Conservation (phyloP, 2,888 invertebrate genomes). For the Aelia acuminata region DNA sequence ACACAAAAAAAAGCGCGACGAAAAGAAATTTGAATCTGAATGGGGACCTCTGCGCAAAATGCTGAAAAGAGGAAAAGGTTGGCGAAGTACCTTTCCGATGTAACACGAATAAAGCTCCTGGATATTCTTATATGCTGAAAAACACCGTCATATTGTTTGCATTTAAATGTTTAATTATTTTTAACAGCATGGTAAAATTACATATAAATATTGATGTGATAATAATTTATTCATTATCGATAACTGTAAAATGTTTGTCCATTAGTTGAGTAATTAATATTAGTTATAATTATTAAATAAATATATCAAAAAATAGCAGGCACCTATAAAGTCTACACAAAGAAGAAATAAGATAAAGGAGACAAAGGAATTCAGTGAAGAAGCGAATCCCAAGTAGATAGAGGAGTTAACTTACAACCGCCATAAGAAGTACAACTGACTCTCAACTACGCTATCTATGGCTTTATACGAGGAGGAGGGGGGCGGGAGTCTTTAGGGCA, state of each 20-base stretch:
- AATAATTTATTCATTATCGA: too few relatives aligned
- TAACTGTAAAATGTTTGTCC: too few relatives aligned
- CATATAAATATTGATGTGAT: too few relatives aligned
- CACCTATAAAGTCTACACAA: not conserved
- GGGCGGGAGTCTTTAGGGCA: not conserved
- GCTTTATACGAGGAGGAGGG: not conserved
- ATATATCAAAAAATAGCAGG: not conserved
- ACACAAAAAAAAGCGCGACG: not conserved
- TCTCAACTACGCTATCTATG: not conserved
- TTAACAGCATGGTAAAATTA: not conserved
- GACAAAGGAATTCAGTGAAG: constrained; percentile 18
- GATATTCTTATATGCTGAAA: not conserved
- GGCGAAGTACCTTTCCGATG: not conserved
- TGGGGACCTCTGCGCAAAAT: not conserved
- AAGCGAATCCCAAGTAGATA: constrained; percentile 21
- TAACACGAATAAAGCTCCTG: not conserved
- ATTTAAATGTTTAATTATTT: not conserved
- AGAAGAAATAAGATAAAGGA: not conserved
- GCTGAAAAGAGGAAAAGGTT: not conserved
- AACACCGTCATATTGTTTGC: not conserved
- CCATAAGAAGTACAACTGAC: constrained; percentile 38
- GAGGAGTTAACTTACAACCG: not conserved
- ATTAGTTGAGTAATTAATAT: too few relatives aligned
- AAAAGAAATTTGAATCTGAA: constrained; percentile 39
- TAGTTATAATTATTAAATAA: too few relatives aligned